A percentile compares a stretch with the other conserved stretches of the same genome.
Evolutionary conservation across 2,888 invertebrate species (phyloP).

Genomic region (Mythimna pallens): DNA sequence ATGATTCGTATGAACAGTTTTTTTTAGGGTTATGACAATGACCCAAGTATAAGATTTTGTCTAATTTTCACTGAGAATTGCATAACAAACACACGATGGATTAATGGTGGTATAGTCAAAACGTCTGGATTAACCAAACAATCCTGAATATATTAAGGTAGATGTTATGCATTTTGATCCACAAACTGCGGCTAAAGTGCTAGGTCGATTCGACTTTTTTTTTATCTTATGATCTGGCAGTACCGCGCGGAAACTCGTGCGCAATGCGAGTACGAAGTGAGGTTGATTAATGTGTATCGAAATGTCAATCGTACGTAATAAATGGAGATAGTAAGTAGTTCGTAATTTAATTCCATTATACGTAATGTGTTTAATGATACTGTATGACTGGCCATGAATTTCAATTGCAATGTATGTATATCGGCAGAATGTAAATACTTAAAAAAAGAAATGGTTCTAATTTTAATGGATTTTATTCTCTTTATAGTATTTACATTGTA

Average conservation of each 20-base stretch:
- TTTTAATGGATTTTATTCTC: no score
- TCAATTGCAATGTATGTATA: not conserved
- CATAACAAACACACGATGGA: no score
- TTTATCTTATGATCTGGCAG: not conserved
- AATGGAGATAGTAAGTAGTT: slow-evolving; percentile 19
- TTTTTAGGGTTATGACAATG: no score
- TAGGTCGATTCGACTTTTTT: not conserved
- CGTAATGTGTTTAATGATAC: slow-evolving; percentile 18
- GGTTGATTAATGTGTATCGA: slow-evolving; percentile 52
- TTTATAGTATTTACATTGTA: no score
- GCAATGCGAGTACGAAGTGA: slow-evolving; percentile 27
- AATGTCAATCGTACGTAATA: slow-evolving; percentile 57
- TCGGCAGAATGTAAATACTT: no score
- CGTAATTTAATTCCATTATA: slow-evolving; percentile 7
- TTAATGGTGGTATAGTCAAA: no score
- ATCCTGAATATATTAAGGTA: not conserved
- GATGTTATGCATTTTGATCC: not conserved
- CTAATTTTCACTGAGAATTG: no score
- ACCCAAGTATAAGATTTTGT: no score
- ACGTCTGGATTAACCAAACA: no score
- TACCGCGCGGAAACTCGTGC: slow-evolving; percentile 42
- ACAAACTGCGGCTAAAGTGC: not conserved
- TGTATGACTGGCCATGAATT: slow-evolving; percentile 10
- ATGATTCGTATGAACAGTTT: no score
- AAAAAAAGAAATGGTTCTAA: no score